These are phyloP conservation scores for Heterocephalus glaber DNA, from an alignment of 2,113 vertebrate species.

Conservation along the genomic window DNA sequence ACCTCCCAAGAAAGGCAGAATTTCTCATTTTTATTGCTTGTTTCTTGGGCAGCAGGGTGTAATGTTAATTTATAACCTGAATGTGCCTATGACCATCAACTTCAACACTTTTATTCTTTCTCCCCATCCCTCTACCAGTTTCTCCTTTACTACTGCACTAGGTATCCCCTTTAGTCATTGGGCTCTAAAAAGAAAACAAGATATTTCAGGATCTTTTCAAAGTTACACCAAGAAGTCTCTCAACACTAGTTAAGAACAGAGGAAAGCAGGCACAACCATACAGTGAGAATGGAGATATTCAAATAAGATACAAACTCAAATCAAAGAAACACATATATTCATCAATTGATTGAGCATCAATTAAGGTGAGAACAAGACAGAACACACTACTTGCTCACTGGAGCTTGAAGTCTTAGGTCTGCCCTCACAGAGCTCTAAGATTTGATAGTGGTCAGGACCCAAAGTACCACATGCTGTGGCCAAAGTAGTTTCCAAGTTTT, in stretches of 20 bases:
- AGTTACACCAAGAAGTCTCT: slow-evolving; percentile 47
- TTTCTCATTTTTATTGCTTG: background rate
- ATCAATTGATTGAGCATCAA: background rate
- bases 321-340: slow-evolving; percentile 12
- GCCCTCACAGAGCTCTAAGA: background rate
- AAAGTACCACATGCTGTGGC: background rate
- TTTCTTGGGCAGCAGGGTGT: slow-evolving; percentile 42
- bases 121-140: background rate
- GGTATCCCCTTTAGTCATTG: background rate
- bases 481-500: background rate
- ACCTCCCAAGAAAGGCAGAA: slow-evolving; percentile 40
- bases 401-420: background rate
- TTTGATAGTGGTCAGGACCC: background rate
- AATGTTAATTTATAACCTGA: slow-evolving; percentile 61
- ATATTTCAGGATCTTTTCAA: slow-evolving; percentile 60
- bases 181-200: slow-evolving; percentile 54
- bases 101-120: slow-evolving; percentile 25
- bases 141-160: background rate
- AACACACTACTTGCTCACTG: background rate
- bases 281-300: background rate
- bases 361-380: background rate
- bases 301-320: slow-evolving; percentile 13
- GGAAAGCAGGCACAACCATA: slow-evolving; percentile 17
- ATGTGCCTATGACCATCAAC: background rate
- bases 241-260: background rate